These are phyloP conservation scores for Osmerus mordax DNA, from an alignment of 2,113 vertebrate genomes.

Conservation along the genomic window DNA sequence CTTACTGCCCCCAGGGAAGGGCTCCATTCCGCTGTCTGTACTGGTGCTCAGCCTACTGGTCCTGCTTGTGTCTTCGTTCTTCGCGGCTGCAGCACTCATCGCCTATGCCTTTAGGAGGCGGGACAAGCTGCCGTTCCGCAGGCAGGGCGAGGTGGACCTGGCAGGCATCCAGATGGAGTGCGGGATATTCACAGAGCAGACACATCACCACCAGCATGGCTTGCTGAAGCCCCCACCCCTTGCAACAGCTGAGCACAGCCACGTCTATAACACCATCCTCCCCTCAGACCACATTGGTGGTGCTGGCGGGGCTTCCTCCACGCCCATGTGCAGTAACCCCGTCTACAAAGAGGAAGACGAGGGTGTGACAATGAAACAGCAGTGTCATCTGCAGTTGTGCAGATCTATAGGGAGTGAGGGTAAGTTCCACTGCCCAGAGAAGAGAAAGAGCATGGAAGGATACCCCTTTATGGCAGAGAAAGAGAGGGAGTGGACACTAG, in stretches of 20 bases:
- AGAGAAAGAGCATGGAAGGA: slow-evolving; percentile 66
- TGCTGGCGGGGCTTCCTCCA: slow-evolving; percentile 13
- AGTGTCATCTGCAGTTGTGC: slow-evolving; percentile 67
- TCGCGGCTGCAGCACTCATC: slow-evolving; percentile 85
- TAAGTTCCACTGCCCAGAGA: neutral
- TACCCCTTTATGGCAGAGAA: slow-evolving; percentile 83
- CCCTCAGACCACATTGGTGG: slow-evolving; percentile 61
- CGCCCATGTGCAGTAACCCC: slow-evolving; percentile 83
- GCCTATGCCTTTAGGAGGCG: slow-evolving; percentile 83
- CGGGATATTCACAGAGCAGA: slow-evolving; percentile 81
- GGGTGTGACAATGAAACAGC: slow-evolving; percentile 43
- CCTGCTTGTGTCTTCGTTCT: slow-evolving; percentile 87
- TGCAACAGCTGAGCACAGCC: slow-evolving; percentile 65
- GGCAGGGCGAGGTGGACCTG: slow-evolving; percentile 83
- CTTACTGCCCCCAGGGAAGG: slow-evolving; percentile 60
- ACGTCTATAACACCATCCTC: slow-evolving; percentile 88
- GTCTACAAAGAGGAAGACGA: slow-evolving; percentile 86
- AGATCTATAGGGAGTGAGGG: slow-evolving; percentile 43
- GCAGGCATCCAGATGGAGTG: slow-evolving; percentile 89
- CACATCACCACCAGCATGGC: slow-evolving; percentile 53
- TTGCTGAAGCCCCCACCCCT: too few species aligned
- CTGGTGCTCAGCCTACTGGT: slow-evolving; percentile 85
- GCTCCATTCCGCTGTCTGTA: slow-evolving; percentile 87
- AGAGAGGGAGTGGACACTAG: slow-evolving; percentile 85
- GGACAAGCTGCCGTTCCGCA: slow-evolving; percentile 86